Evolutionary conservation across 2,113 vertebrate species (phyloP).

Genomic region (Colaptes auratus): DNA sequence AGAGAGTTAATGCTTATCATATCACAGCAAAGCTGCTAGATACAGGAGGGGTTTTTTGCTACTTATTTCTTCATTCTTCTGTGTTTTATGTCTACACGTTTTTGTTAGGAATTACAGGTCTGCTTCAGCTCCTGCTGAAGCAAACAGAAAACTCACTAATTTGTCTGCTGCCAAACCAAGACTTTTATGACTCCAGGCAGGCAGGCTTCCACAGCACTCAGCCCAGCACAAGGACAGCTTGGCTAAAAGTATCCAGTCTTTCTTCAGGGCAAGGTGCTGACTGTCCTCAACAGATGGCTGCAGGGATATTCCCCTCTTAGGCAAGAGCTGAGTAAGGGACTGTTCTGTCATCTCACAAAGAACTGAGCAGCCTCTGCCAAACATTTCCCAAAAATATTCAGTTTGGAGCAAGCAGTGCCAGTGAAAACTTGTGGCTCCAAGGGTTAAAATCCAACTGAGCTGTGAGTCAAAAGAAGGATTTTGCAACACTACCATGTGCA

Average conservation of each 20-base stretch:
- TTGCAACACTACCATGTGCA: not conserved
- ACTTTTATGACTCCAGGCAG: not conserved
- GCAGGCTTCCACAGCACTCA: not conserved
- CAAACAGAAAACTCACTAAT: not conserved
- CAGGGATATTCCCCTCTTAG: not conserved
- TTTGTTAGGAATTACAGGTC: not conserved
- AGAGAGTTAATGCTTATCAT: not conserved
- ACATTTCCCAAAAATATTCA: not conserved
- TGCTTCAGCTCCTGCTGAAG: not conserved
- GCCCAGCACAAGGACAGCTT: not conserved
- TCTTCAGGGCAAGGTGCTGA: not conserved
- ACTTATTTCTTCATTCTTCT: not conserved
- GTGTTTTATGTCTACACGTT: not conserved
- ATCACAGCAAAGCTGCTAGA: not conserved
- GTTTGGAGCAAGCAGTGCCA: not conserved
- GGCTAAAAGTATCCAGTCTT: not conserved
- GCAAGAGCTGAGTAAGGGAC: not conserved
- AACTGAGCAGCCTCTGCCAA: not conserved
- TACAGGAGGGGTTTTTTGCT: not conserved
- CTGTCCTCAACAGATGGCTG: not conserved
- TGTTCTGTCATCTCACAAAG: accelerated
- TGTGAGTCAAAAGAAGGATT: not conserved
- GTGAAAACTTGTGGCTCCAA: not conserved
- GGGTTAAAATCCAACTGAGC: not conserved
- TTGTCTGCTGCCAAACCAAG: not conserved